Base-by-base conservation (phyloP, 1,140 invertebrate genomes). In the Condylostylus longicornis region DNA sequence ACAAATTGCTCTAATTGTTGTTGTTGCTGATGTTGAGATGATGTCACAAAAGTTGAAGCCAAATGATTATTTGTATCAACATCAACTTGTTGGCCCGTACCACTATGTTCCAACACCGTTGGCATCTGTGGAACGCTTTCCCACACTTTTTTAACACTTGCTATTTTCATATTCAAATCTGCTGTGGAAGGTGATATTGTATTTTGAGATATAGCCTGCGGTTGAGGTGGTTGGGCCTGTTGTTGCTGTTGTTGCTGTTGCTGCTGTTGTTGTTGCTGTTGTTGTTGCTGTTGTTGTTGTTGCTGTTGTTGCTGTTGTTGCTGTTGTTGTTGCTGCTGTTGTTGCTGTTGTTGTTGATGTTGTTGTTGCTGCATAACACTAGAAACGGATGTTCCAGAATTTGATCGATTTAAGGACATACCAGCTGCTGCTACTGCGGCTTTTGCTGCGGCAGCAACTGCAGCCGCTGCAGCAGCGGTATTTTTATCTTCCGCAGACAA, bases 151-250 rank as follows among this genome's bases (percentile, higher is more conserved):
- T 93, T 93, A 4, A 91, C 88, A 35, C 85, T 88, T 6, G 84
- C 84, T 47, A 94, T 91, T 65, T 95, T 94, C 58, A 88, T 71
- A 65, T 90, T 89, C 9, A 95, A 70, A 56, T 93, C 89, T 20
- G 85, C 85, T 12, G 79, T 76, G 1, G 80, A 80, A 8, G 65
- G 62, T 9, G 65, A 65, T 41, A 66, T 66, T 15, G 64, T 64
- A 40, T 61, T 66, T 14, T 47, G 46, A 6, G 43, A 41, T 2
- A 63, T 58, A 32, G 59, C 58, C 9, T 10, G 25, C 25, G 10
- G 25, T 4, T n/a, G 25, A 4, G 10, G n/a, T n/a, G n/a, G n/a
- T n/a, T n/a, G n/a, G n/a, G 51, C 45, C n/a, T 54, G 51, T 12
- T 48, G 44, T 5, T 50, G 48, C 22, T 23, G 12, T 23, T 23